These are phyloP conservation scores for Proterorhinus semilunaris DNA, from an alignment of 2,113 vertebrate genomes.

Conservation along the genomic window DNA sequence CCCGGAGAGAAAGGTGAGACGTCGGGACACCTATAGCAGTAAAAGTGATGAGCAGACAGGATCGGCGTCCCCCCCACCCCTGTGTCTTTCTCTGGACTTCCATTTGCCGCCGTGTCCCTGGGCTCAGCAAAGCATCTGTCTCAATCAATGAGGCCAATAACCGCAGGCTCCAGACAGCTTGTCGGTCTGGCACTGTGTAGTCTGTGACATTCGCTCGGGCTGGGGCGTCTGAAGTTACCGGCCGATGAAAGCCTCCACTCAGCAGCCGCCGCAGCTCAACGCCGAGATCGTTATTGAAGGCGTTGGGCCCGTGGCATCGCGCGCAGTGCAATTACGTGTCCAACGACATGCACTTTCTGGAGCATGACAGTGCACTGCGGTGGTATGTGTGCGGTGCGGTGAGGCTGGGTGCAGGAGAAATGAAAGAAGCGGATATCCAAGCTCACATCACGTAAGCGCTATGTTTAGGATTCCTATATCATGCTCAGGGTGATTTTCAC, in stretches of 20 bases:
- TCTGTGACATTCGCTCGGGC: constrained; percentile 60
- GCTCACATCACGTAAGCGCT: neutral
- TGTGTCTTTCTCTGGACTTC: constrained; percentile 41
- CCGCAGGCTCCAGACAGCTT: constrained; percentile 75
- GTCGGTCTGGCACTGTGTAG: constrained; percentile 67
- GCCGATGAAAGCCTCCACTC: constrained; percentile 63
- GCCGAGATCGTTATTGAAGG: constrained; percentile 55
- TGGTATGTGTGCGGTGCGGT: constrained; percentile 6
- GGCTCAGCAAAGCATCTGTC: constrained; percentile 71
- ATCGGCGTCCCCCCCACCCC: constrained; percentile 3
- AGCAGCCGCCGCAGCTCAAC: constrained; percentile 46
- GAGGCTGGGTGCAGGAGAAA: neutral
- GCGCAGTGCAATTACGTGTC: constrained; percentile 42
- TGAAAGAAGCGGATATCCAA: neutral
- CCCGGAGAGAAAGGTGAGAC: constrained; percentile 38
- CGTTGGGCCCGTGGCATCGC: constrained; percentile 36
- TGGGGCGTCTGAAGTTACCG: constrained; percentile 62
- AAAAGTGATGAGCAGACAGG: constrained; percentile 47
- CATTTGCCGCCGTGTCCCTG: constrained; percentile 65
- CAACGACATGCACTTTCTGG: constrained; percentile 20
- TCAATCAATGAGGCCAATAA: constrained; percentile 74
- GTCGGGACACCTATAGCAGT: constrained; percentile 19
- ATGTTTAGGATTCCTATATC: neutral
- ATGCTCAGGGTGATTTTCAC: neutral
- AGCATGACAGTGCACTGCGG: constrained; percentile 1